Evolutionary conservation across 2,113 vertebrate species (phyloP), one percentile per base, ranked within the genome.

Genomic region (Prietella phreatophila): DNA sequence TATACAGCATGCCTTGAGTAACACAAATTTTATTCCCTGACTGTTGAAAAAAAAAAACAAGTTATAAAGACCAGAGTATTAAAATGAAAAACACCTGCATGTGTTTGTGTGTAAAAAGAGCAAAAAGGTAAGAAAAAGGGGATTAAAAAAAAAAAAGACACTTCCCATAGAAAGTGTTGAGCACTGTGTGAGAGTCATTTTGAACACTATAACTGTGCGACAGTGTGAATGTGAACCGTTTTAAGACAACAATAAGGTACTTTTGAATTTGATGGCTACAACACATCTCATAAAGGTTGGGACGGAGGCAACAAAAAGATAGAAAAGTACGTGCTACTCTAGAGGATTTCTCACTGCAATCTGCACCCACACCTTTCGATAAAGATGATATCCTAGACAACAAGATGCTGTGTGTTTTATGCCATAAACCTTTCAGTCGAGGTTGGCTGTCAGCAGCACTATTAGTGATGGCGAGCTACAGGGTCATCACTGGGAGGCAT

Each of bases 11-110:
- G 65, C 67, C 36, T 82, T 73, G 55, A 83, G 86, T 30, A 83
- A 87, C 79, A 87, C 19, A 55, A 82, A 82, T 82, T 17, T 50
- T 69, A 82, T 73, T 87, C 14, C 25, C 14, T 82, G 19, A 15
- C 79, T 73, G 22, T 36, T 81, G 65, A 82, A 82, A 42, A 56
- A 82, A 47, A 69, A 1, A 36, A 36, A 1, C 4, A 47, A 63
- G 42, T n/a, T 63, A 36, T 67, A 67, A 63, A 15, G 5, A 67
- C n/a, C n/a, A 33, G n/a, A 33, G 42, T 9, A 17, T 17, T 15
- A 19, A 85, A 79, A 75, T 22, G 60, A 19, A 30, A 61, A n/a
- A 69, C 17, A 25, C 22, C 7, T n/a, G 33, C 53, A 55, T 15
- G 65, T 69, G 25, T 30, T n/a, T 53, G 27, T 56, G 60, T 67